Evolutionary conservation across 2,888 invertebrate species (phyloP).

Genomic region (Molanna angustata): DNA sequence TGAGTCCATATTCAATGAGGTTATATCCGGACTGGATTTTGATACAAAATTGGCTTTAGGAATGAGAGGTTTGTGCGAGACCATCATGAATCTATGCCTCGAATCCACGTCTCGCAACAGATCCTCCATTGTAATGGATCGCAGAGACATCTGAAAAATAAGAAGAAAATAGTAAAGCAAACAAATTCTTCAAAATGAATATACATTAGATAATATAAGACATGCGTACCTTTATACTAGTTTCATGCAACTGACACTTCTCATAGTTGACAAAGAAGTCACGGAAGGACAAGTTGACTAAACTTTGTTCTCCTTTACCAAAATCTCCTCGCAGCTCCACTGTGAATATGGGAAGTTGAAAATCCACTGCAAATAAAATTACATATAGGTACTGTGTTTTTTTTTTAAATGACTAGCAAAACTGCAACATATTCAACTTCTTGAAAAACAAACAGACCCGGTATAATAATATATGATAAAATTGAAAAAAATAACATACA

Average conservation of each 20-base stretch:
- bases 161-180: background rate
- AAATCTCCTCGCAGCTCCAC: constrained; percentile 73
- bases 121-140: constrained; percentile 89
- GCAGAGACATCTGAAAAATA: constrained; percentile 64
- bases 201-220: constrained; percentile 6
- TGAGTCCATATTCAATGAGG: constrained; percentile 34
- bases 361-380: constrained; percentile 51
- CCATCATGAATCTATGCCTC: constrained; percentile 80
- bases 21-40: constrained; percentile 77
- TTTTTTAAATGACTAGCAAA: background rate
- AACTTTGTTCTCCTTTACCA: constrained; percentile 66
- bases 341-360: constrained; percentile 72
- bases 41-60: constrained; percentile 62
- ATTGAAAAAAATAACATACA: too few relatives aligned
- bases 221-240: constrained; percentile 61
- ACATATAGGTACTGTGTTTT: too few relatives aligned
- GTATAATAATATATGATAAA: too few relatives aligned
- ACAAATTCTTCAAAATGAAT: background rate
- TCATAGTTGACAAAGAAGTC: constrained; percentile 78
- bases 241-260: constrained; percentile 64
- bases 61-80: constrained; percentile 59
- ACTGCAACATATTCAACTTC: too few relatives aligned
- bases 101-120: constrained; percentile 74
- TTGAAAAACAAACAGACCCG: constrained; percentile 1
- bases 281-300: constrained; percentile 83